Base-by-base conservation (phyloP, 2,113 vertebrate species). In the Pygoscelis antarcticus region DNA sequence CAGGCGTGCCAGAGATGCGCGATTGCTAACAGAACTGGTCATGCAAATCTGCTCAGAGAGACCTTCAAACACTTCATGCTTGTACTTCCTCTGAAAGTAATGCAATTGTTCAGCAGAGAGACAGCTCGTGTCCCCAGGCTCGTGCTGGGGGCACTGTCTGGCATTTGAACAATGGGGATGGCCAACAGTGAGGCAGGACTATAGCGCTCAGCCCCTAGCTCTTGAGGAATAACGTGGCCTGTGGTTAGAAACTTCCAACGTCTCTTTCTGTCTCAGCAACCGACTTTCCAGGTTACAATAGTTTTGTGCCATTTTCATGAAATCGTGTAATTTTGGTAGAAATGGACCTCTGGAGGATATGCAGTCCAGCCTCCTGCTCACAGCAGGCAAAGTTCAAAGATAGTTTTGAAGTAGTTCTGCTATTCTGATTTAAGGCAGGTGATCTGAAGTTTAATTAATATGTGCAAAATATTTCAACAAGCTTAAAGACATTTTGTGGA, bases 351-450 rank as follows among this genome's bases (percentile, higher is more conserved):
- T 88, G 58, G 40, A 80, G 51, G 46, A 69, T 13, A 32, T 21
- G 40, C 23, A 29, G 22, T 46, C 49, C 51, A 74, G 40, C 32
- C 26, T 83, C 17, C 68, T 83, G 30, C 85, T 93, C 92, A 69
- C 75, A 88, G 79, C 29, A 87, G 85, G 49, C 46, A 64, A 72
- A 79, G 40, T 86, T 96, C 88, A 90, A 86, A 95, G 90, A 61
- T 83, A 81, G 79, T 96, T 95, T 94, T 91, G 84, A 97, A 94
- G 74, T 83, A 77, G 60, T 90, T 96, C 46, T 90, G 70, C 70
- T 91, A 15, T 76, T 93, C 36, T 69, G 42, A 77, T 79, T 94
- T 77, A 83, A 95, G 38, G 61, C 49, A 89, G 77, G 61, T 80
- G 70, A 85, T 91, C 42, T 89, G 64, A 89, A 92, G 69, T 89